phyloP scores from a whole-genome alignment of 2,888 invertebrate species.

The Maniola hyperantus region DNA sequence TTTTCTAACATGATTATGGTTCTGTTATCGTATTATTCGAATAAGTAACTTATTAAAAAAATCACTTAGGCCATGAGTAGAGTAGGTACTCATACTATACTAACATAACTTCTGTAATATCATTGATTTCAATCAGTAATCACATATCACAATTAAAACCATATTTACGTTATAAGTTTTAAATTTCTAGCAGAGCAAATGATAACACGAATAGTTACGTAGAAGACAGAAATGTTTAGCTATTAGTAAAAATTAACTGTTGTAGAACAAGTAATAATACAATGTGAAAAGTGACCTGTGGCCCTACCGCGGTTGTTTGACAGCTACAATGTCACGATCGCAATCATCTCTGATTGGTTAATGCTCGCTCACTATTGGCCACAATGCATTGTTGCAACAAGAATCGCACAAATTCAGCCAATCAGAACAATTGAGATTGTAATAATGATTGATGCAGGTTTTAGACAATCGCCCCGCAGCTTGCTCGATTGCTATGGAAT shows the following conservation, averaged over 20 bases:
- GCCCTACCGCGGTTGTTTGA: too few relatives aligned
- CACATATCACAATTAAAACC: neutral
- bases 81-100: too few relatives aligned
- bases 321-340: too few relatives aligned
- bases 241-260: neutral
- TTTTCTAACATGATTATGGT: neutral
- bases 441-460: too few relatives aligned
- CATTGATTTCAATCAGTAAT: neutral
- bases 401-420: too few relatives aligned
- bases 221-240: neutral
- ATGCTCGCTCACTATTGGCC: too few relatives aligned
- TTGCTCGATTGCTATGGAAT: too few relatives aligned
- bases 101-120: neutral
- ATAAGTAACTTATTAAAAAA: neutral
- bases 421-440: too few relatives aligned
- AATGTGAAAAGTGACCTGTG: conserved; percentile 1
- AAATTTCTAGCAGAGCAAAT: neutral
- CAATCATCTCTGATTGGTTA: too few relatives aligned
- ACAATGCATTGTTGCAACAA: too few relatives aligned
- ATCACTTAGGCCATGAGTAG: neutral
- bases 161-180: neutral
- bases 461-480: too few relatives aligned
- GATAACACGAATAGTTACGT: neutral
- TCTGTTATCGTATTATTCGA: neutral
- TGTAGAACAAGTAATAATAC: neutral